Evolutionary conservation across 2,888 invertebrate species (phyloP).

Genomic region (Latrodectus elegans): DNA sequence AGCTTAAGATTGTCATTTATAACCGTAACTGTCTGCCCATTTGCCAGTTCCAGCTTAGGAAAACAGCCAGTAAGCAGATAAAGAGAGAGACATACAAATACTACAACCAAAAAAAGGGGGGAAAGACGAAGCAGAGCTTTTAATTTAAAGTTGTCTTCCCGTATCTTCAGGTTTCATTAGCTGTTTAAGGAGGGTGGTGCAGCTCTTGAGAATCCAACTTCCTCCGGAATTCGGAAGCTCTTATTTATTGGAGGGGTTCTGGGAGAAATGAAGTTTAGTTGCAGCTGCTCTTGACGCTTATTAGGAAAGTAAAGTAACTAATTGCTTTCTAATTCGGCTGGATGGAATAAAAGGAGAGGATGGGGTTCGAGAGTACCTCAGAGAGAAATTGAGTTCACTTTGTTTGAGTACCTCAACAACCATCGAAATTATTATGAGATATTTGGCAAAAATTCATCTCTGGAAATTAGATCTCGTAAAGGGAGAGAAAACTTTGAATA

Average conservation of each 20-base stretch:
- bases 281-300: constrained; percentile 48
- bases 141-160: not conserved
- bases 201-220: no score
- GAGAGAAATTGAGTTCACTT: not conserved
- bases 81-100: no score
- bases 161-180: constrained; percentile 7
- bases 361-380: not conserved
- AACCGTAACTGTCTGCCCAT: not conserved
- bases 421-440: no score
- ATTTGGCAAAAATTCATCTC: no score
- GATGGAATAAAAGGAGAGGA: not conserved
- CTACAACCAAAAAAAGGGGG: not conserved
- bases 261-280: not conserved
- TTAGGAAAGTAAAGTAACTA: constrained; percentile 42
- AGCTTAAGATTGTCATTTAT: constrained; percentile 22
- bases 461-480: no score
- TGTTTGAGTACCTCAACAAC: not conserved
- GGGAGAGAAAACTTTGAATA: no score
- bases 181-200: no score
- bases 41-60: no score
- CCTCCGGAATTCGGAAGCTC: not conserved
- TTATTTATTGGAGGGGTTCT: constrained; percentile 19
- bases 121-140: constrained; percentile 9
- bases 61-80: no score
- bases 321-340: constrained; percentile 40